phyloP scores from a whole-genome alignment of 2,888 invertebrate species.

The Synergus itoensis region DNA sequence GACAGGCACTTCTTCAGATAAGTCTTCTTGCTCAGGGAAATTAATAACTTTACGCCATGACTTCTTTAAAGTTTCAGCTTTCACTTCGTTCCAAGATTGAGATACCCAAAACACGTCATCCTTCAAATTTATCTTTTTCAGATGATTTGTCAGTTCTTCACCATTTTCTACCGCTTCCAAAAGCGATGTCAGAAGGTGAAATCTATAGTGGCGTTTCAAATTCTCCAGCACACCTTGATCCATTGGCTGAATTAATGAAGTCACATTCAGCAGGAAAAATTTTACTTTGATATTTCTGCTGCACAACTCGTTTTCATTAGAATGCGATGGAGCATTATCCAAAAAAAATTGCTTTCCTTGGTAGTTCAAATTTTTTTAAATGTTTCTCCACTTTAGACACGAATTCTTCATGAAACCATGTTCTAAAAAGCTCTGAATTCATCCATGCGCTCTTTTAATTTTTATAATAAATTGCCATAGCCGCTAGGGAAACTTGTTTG shows the following conservation, averaged over 20 bases:
- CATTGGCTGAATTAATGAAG: slow-evolving; percentile 2
- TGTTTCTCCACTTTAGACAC: slow-evolving; percentile 16
- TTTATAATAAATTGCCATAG: slow-evolving; percentile 46
- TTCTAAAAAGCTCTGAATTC: slow-evolving; percentile 24
- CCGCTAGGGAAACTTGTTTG: slow-evolving; percentile 45
- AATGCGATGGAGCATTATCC: no score
- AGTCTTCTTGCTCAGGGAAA: neutral
- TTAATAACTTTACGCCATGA: neutral
- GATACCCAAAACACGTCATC: no score
- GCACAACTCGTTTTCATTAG: no score
- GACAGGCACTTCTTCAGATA: neutral
- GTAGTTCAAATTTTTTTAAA: slow-evolving; percentile 23
- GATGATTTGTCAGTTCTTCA: no score
- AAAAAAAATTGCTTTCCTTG: slow-evolving; percentile 14
- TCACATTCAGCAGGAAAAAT: slow-evolving; percentile 1
- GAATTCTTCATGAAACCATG: slow-evolving; percentile 18
- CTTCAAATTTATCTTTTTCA: no score
- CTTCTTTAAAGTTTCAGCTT: no score
- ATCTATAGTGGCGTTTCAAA: neutral
- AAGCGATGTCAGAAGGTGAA: no score
- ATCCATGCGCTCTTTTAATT: slow-evolving; percentile 49
- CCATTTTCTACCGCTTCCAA: no score
- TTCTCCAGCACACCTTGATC: slow-evolving; percentile 17
- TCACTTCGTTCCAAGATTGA: no score
- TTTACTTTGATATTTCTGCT: no score